These are phyloP conservation scores for Trematocara nigrifrons DNA, from an alignment of 2,113 vertebrate species.

Conservation along the genomic window DNA sequence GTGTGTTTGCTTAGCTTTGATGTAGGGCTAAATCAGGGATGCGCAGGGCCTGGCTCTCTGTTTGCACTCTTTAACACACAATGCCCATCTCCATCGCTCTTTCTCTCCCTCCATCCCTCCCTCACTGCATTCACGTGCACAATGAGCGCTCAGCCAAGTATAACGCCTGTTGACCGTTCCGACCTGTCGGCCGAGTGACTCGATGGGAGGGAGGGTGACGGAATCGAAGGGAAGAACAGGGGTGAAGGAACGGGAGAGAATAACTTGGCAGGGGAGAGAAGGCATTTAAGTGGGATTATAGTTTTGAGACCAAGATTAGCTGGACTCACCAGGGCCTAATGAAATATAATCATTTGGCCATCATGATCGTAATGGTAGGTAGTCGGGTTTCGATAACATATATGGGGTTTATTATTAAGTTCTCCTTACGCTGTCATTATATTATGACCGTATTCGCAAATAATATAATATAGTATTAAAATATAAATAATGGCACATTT, in stretches of 20 bases:
- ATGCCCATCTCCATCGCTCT: slow-evolving; percentile 57
- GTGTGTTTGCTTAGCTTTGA: slow-evolving; percentile 89
- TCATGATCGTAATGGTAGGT: neutral
- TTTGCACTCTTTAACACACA: slow-evolving; percentile 74
- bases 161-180: slow-evolving; percentile 86
- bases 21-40: slow-evolving; percentile 66
- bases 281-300: slow-evolving; percentile 55
- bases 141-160: slow-evolving; percentile 80
- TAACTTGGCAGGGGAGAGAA: slow-evolving; percentile 1
- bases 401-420: rapidly evolving
- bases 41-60: slow-evolving; percentile 55
- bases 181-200: slow-evolving; percentile 58
- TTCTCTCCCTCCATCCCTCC: slow-evolving; percentile 45
- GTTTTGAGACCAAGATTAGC: slow-evolving; percentile 12
- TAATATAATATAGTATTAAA: neutral
- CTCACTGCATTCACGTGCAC: slow-evolving; percentile 70
- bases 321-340: neutral
- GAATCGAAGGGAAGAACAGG: neutral
- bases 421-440: neutral
- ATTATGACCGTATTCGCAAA: neutral
- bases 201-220: slow-evolving; percentile 60
- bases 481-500: neutral
- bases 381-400: neutral
- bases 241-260: slow-evolving; percentile 5
- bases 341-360: neutral